These are phyloP conservation scores for Xiphophorus birchmanni DNA, from an alignment of 2,797 vertebrate species.

Conservation along the genomic window DNA sequence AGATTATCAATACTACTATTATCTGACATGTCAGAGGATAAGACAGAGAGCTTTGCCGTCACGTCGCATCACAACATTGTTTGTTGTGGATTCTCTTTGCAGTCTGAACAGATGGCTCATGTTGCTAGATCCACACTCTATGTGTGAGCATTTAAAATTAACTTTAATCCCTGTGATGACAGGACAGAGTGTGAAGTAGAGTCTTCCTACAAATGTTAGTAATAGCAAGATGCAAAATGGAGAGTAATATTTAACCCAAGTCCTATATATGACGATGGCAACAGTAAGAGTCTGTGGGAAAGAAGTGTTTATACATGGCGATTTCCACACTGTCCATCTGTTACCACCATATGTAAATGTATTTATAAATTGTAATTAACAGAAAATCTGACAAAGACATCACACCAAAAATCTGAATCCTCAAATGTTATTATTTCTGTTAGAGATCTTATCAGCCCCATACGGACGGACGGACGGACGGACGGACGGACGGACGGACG, in stretches of 20 bases:
- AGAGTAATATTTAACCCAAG: not conserved
- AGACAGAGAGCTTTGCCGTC: constrained; percentile 50
- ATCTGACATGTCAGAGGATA: constrained; percentile 58
- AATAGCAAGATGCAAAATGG: not conserved
- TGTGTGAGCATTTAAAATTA: constrained; percentile 23
- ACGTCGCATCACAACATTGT: constrained; percentile 38
- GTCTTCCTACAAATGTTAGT: not conserved
- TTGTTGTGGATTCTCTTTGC: constrained; percentile 4
- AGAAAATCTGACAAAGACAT: not conserved
- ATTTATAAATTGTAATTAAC: not conserved
- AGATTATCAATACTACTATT: constrained; percentile 73
- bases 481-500: too few relatives aligned
- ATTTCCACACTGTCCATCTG: not conserved
- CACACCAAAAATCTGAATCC: not conserved
- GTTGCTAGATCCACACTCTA: not conserved
- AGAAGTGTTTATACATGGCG: not conserved
- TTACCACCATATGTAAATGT: not conserved
- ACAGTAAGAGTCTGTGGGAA: not conserved
- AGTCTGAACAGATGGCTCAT: constrained; percentile 1
- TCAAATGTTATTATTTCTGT: not conserved
- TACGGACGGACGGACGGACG: too few relatives aligned
- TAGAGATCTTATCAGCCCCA: not conserved
- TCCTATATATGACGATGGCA: not conserved
- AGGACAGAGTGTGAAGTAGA: not conserved
- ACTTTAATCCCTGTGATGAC: constrained; percentile 1